Conservation (phyloP, 2,113 vertebrate species). For the Triplophysa siluroides region DNA sequence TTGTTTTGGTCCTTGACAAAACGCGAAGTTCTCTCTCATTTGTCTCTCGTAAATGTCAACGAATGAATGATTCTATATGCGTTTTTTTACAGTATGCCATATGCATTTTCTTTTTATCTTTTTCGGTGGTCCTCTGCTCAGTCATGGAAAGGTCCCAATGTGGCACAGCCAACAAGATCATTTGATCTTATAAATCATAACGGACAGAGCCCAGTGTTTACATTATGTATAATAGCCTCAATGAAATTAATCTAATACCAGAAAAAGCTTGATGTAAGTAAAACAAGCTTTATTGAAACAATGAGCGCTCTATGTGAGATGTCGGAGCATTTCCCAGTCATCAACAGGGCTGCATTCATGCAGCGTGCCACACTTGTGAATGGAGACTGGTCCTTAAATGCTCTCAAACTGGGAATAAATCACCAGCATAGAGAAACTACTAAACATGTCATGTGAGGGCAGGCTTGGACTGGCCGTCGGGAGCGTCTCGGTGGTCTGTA, state of each 20-base stretch:
- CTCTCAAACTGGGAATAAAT: slow-evolving; percentile 19
- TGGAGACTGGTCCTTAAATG: slow-evolving; percentile 27
- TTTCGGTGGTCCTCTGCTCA: not conserved
- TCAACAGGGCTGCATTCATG: slow-evolving; percentile 37
- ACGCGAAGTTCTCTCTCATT: too few species aligned
- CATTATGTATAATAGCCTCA: not conserved
- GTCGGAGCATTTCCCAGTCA: slow-evolving; percentile 13
- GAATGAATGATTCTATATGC: too few species aligned
- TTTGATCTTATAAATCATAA: not conserved
- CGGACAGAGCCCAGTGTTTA: not conserved
- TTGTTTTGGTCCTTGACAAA: too few species aligned
- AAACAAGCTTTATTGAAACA: slow-evolving; percentile 41
- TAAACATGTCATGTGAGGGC: slow-evolving; percentile 8
- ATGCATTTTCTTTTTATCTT: not conserved
- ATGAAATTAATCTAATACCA: slow-evolving; percentile 22
- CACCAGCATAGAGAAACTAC: not conserved
- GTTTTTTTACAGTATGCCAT: not conserved
- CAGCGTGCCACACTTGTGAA: slow-evolving; percentile 7
- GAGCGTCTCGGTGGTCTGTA: too few species aligned
- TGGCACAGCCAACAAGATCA: not conserved
- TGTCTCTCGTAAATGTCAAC: too few species aligned
- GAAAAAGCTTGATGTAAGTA: slow-evolving; percentile 21
- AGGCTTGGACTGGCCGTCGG: too few species aligned
- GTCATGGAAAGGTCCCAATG: not conserved
- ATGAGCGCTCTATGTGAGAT: slow-evolving; percentile 27